Evolutionary conservation across 2,888 invertebrate genomes (phyloP), one percentile per base, ranked within the genome.

Genomic region (Phortica okadai): DNA sequence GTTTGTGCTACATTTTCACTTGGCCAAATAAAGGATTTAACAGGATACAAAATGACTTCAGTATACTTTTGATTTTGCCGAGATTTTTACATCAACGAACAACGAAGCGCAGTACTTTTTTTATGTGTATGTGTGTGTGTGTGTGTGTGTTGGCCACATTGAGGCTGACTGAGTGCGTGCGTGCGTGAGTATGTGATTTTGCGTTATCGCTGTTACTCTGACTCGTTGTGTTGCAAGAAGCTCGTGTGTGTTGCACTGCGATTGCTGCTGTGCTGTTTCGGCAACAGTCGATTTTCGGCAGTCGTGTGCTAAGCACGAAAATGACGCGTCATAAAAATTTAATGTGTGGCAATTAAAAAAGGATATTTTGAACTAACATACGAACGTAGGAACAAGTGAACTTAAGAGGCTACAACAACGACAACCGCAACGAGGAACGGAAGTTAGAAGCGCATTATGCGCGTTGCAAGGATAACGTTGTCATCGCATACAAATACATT

Each of bases 51-150:
- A 81, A 82, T 83, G 81, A 79, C 85, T 86, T 89, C 87, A 89
- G 89, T 89, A 75, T 79, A 81, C 75, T 84, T 87, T 88, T 85
- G 88, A 82, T 83, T 83, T 85, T 81, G 85, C 82, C 78, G 82
- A 84, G 90, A 87, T 88, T 90, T 85, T 82, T 87, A 86, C 88
- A 83, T 74, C 73, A 62, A 77, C 42, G n/a, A 11, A 41, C 7
- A 11, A n/a, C 42, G 67, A 4, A 16, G 41, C 14, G 56, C 56
- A n/a, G n/a, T 3, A 50, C 69, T 11, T 7, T n/a, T 44, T 8
- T 44, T 45, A 21, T 21, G 21, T 21, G 21, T n/a, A 21, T 33
- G 33, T 33, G 33, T 33, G 4, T 33, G 33, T 33, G 33, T 33
- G 33, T 33, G 33, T 33, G 33, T 33, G 33, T 33, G 33, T 33